Conservation (phyloP, 2,797 vertebrate genomes). For the Hypotaenidia philippensis region DNA sequence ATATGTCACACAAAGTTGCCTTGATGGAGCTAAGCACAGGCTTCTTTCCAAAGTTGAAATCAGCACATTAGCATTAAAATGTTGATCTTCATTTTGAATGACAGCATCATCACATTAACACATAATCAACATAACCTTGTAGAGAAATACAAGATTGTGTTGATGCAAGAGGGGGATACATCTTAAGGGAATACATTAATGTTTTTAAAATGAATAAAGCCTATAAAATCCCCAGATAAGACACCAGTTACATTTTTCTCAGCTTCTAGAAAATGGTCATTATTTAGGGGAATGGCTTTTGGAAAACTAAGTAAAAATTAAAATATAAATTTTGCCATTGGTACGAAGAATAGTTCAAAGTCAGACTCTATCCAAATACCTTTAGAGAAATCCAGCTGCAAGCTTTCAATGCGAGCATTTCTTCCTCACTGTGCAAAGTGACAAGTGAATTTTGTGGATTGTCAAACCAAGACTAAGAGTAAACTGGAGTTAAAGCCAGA, state of each 20-base stretch:
- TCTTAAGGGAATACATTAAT: not conserved
- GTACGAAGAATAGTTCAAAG: not conserved
- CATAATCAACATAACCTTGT: slow-evolving; percentile 24
- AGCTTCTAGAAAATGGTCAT: not conserved
- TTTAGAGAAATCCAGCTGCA: not conserved
- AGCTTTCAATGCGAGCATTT: not conserved
- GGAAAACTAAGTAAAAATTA: not conserved
- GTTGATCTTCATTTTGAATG: slow-evolving; percentile 29
- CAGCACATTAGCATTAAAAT: slow-evolving; percentile 24
- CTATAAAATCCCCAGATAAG: not conserved
- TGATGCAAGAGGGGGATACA: not conserved
- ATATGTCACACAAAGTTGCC: slow-evolving; percentile 36
- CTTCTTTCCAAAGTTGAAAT: slow-evolving; percentile 25
- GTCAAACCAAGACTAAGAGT: not conserved
- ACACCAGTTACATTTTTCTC: not conserved
- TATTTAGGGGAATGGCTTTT: not conserved
- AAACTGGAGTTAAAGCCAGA: not conserved
- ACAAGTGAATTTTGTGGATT: not conserved
- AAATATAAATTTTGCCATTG: not conserved
- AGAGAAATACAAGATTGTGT: not conserved
- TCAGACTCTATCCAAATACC: not conserved
- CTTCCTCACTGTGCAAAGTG: not conserved
- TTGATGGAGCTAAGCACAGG: not conserved
- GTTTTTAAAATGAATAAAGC: not conserved
- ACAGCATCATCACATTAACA: not conserved